phyloP scores from a whole-genome alignment of 2,113 vertebrate genomes.

The Chaenocephalus aceratus region DNA sequence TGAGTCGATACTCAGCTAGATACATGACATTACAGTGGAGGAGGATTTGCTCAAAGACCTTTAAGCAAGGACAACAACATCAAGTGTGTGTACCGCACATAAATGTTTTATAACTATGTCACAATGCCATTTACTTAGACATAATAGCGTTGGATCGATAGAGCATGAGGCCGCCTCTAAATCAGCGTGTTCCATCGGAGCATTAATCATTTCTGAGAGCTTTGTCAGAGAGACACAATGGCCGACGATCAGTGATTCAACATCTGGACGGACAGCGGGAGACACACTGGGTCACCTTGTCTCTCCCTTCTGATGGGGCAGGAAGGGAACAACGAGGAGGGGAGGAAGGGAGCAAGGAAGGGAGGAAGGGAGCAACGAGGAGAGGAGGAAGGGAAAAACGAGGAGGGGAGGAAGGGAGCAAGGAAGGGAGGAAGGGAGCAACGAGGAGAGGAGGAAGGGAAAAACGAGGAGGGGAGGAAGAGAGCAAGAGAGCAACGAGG shows the following conservation, averaged over 20 bases:
- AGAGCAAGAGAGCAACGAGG: too few relatives aligned
- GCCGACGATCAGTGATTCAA: constrained; percentile 38
- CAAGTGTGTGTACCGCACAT: neutral
- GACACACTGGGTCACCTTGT: constrained; percentile 67
- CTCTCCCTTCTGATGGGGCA: neutral
- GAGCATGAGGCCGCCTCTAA: constrained; percentile 34
- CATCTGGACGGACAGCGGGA: constrained; percentile 63
- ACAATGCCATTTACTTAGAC: neutral
- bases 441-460: too few relatives aligned
- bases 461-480: too few relatives aligned
- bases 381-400: too few relatives aligned
- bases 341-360: too few relatives aligned
- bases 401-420: too few relatives aligned
- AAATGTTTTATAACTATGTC: fast-evolving
- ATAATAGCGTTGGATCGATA: constrained; percentile 9
- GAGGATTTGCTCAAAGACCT: constrained; percentile 32
- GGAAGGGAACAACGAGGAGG: too few relatives aligned
- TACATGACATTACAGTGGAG: constrained; percentile 17
- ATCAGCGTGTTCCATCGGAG: constrained; percentile 33
- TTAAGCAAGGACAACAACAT: constrained; percentile 30
- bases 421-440: too few relatives aligned
- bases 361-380: too few relatives aligned
- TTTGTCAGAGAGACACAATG: constrained; percentile 56
- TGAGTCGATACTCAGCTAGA: constrained; percentile 50
- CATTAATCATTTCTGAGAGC: constrained; percentile 54